Base-by-base conservation (phyloP, 2,888 invertebrate species). In the Hipparchia semele region DNA sequence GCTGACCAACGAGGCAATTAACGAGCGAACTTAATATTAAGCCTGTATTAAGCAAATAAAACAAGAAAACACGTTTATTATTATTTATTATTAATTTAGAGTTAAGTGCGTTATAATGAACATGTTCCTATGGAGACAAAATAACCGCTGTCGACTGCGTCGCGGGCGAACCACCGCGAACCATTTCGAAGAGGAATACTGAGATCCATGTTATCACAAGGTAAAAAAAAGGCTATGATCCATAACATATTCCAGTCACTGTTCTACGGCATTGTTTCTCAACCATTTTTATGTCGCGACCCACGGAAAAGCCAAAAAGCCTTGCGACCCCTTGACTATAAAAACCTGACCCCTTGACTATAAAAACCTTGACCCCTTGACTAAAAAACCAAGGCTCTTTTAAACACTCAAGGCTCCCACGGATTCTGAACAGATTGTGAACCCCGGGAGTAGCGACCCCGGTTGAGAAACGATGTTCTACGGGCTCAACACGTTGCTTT, bases 51-150 rank as follows among this genome's bases (percentile, higher is more conserved):
- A 49, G 53, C 12, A 83, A 86, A 84, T 73, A 80, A 87, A 87
- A 85, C 80, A 77, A 80, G 76, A 74, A 76, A 77, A 78, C 78
- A 82, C 81, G 85, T 90, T 90, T 87, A 88, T 86, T 88, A 89
- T 89, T 87, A 86, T 92, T 90, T 90, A 91, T 90, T 90, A 91
- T 92, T 92, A 91, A 90, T 90, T 89, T 91, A 90, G 89, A 89
- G 86, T 87, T 87, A 87, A 88, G 90, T 91, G 91, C 90, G 88
- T 75, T 86, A 89, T 88, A 90, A 88, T 86, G 87, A 86, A 87
- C 85, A 84, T 85, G 85, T 81, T 86, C 88, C 87, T 85, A 72
- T 87, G 91, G 87, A 87, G 90, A 91, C 91, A 90, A 90, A 90
- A 86, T 79, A 82, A 78, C 79, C 73, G 80, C 81, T 75, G 79